Conservation (phyloP, 2,113 vertebrate genomes). For the Aldabrachelys gigantea region DNA sequence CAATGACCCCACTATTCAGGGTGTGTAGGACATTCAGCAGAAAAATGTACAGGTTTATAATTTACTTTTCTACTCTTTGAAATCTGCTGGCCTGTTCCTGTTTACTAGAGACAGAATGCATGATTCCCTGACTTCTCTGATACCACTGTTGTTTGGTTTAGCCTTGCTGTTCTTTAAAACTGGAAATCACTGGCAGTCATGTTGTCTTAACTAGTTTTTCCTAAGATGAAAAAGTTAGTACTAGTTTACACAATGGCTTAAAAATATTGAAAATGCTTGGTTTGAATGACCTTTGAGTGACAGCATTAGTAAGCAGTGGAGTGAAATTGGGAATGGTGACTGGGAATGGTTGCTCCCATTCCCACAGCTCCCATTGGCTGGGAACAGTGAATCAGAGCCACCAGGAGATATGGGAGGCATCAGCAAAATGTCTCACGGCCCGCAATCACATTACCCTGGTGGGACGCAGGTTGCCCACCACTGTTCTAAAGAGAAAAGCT, state of each 20-base stretch:
- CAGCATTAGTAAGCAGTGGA: background rate
- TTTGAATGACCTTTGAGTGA: background rate
- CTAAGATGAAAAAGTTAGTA: background rate
- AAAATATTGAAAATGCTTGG: background rate
- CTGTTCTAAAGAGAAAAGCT: background rate
- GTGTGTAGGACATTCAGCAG: background rate
- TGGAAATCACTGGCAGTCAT: background rate
- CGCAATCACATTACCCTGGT: no score
- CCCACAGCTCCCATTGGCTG: no score
- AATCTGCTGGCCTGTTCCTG: background rate
- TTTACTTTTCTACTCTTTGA: constrained; percentile 35
- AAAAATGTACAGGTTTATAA: background rate
- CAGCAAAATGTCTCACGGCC: no score
- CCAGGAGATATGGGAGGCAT: no score
- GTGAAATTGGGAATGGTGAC: background rate
- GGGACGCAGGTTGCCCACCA: no score
- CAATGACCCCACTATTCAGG: constrained; percentile 11
- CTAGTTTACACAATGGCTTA: background rate
- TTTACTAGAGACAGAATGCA: constrained; percentile 7
- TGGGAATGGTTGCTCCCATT: no score
- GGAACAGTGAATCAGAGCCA: no score
- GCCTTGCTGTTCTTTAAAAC: background rate
- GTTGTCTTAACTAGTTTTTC: background rate
- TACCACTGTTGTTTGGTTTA: background rate
- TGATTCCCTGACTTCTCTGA: background rate